Conservation (phyloP, 2,113 vertebrate genomes). For the Entosphenus tridentatus region DNA sequence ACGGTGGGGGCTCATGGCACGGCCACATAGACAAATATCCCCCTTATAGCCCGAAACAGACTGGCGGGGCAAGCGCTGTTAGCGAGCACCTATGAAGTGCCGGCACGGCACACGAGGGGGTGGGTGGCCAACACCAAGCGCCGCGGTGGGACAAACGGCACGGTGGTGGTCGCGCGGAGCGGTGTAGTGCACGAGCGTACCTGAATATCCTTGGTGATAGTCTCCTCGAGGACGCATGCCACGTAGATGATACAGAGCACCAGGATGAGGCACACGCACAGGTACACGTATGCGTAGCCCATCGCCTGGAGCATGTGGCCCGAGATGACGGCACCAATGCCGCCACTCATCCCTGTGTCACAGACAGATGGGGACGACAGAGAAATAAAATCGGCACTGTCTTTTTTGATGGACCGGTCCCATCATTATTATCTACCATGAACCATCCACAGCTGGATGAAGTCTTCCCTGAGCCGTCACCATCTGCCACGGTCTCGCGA, state of each 20-base stretch:
- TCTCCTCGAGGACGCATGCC: background rate
- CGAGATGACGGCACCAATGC: background rate
- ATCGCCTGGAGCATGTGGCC: background rate
- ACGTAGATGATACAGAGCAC: slow-evolving; percentile 2
- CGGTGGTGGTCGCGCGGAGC: background rate
- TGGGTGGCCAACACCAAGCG: background rate
- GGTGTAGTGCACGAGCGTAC: background rate
- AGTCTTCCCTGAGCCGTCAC: too few relatives aligned
- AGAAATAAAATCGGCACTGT: too few relatives aligned
- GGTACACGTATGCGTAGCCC: slow-evolving; percentile 1
- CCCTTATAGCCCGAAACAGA: too few relatives aligned
- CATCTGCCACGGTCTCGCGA: too few relatives aligned
- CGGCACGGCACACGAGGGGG: background rate
- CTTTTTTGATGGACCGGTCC: too few relatives aligned
- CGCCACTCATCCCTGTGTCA: background rate
- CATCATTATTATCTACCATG: too few relatives aligned
- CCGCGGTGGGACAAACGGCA: background rate
- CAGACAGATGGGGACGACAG: too few relatives aligned
- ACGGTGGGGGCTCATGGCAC: too few relatives aligned
- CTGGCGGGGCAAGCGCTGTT: too few relatives aligned
- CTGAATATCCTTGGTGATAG: background rate
- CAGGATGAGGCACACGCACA: background rate
- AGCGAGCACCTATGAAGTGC: background rate
- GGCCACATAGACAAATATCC: too few relatives aligned
- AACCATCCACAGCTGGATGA: too few relatives aligned